Base-by-base conservation (phyloP, 1,140 invertebrate species). In the Conus ventricosus region DNA sequence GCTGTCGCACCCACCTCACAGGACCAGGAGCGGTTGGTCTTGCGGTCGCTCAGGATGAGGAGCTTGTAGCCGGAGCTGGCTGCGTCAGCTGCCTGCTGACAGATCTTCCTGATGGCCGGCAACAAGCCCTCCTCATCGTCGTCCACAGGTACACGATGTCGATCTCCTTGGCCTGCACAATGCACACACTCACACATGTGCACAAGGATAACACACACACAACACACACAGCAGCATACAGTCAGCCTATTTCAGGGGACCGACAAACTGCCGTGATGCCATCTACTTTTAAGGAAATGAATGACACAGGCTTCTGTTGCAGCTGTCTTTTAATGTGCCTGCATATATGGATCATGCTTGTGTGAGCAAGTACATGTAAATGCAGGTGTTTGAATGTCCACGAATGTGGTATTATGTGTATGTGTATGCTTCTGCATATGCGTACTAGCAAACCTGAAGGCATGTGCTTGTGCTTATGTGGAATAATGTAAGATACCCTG, bases 41-140 rank as follows among this genome's bases (percentile, higher is more conserved):
- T 96, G 54, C 97, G 96, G 96, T 99, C 99, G 57, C 98, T 98
- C 15, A 99, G 95, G 88, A 99, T 96, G 20, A 99, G 96, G 2
- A 99, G 96, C 94, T 99, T 97, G 96, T 97, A 98, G 27, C 97
- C 97, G 55, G 96, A 95, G 63, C 96, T 95, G 8, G 98, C 98
- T 20, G 98, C 98, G 83, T 96, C 93, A 90, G 97, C 96, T 1
- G 98, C 98, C 95, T 99, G 97, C 2, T 96, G 95, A 92, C 98
- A 98, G 85, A 99, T 97, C 10, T 96, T 95, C 89, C 97, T 96
- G 81, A 99, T 96, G 51, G 98, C 97, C 51, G 97, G 96, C 55
- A 97, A 92, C 85, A 99, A 96, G 0, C 98, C 98, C 17, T 92
- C 91, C 20, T 96, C 95, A 6, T 97, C 98, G 39, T 97, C 97